Conservation (phyloP, 2,888 invertebrate species). For the Allophyes oxyacanthae region DNA sequence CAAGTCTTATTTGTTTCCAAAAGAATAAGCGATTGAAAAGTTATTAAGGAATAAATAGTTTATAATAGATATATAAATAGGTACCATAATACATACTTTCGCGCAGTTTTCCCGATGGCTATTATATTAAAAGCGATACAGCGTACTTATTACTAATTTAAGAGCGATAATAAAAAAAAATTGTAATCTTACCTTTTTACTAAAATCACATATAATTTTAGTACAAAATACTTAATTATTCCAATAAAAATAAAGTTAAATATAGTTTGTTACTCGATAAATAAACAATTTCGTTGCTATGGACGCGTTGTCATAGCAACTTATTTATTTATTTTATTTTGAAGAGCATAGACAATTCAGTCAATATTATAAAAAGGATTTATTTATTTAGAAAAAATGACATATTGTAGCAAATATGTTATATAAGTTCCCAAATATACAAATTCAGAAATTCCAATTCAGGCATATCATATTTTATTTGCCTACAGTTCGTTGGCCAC, state of each 20-base stretch:
- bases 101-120: slow-evolving; percentile 6
- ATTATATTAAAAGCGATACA: not conserved
- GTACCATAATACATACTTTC: no score
- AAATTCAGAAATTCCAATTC: no score
- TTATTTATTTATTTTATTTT: slow-evolving; percentile 5
- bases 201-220: slow-evolving; percentile 21
- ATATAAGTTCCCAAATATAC: not conserved
- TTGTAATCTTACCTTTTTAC: slow-evolving; percentile 30
- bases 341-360: not conserved
- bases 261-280: slow-evolving; percentile 12
- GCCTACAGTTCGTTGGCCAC: no score
- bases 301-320: slow-evolving; percentile 53
- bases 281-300: slow-evolving; percentile 43
- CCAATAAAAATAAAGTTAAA: slow-evolving; percentile 11
- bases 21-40: no score
- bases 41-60: no score
- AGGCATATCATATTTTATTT: no score
- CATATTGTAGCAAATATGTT: no score
- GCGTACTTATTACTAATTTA: no score
- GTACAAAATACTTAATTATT: slow-evolving; percentile 1
- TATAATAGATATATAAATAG: no score
- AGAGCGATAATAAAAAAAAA: not conserved
- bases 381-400: no score
- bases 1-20: no score
- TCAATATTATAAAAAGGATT: slow-evolving; percentile 2